phyloP scores from a whole-genome alignment of 2,113 vertebrate genomes.

The Scophthalmus maximus region DNA sequence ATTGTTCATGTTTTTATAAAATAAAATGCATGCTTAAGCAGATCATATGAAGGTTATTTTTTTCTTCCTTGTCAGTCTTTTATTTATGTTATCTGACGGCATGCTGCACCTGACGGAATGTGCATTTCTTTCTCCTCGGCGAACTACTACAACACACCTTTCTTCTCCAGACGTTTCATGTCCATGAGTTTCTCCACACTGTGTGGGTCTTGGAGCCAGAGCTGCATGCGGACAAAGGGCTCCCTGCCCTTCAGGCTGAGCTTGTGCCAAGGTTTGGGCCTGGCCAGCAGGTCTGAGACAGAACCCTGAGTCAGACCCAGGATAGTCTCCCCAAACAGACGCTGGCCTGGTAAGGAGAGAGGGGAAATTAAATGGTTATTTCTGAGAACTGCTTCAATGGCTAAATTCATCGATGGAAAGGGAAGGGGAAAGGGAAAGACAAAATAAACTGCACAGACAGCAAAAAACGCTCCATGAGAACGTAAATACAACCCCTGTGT shows the following conservation, averaged over 20 bases:
- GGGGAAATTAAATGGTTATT: slow-evolving; percentile 13
- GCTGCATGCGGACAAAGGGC: slow-evolving; percentile 81
- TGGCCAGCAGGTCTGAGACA: slow-evolving; percentile 97
- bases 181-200: slow-evolving; percentile 97
- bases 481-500: not conserved
- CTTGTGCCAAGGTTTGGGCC: slow-evolving; percentile 98
- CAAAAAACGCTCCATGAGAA: not conserved
- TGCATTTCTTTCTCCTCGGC: not conserved
- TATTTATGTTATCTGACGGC: slow-evolving; percentile 23
- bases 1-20: slow-evolving; percentile 38
- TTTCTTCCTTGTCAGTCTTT: slow-evolving; percentile 27
- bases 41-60: slow-evolving; percentile 8
- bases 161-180: slow-evolving; percentile 97
- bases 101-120: not conserved
- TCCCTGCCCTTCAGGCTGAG: slow-evolving; percentile 91
- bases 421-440: not conserved
- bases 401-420: slow-evolving; percentile 21
- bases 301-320: slow-evolving; percentile 97
- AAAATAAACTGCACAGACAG: slow-evolving; percentile 1
- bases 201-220: slow-evolving; percentile 97
- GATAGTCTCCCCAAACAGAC: slow-evolving; percentile 97
- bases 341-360: slow-evolving; percentile 87
- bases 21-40: slow-evolving; percentile 29
- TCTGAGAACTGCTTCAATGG: slow-evolving; percentile 22
- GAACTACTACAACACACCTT: slow-evolving; percentile 84